Conservation (phyloP, 2,888 invertebrate genomes). For the Hartigia nigra region DNA sequence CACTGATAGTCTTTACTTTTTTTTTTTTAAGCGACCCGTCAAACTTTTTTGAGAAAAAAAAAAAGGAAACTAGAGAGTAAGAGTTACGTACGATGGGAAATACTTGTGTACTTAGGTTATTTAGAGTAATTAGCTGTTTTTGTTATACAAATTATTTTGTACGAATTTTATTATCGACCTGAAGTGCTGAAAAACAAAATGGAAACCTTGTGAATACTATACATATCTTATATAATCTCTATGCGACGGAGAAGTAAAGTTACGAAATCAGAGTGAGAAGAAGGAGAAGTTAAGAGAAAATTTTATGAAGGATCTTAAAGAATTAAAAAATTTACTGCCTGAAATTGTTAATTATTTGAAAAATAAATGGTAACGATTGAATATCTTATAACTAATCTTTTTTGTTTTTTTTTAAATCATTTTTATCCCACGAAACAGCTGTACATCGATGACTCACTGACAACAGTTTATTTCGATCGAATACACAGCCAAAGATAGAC, state of each 20-base stretch:
- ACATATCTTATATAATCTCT: conserved; percentile 53
- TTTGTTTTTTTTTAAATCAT: background rate
- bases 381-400: background rate
- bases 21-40: background rate
- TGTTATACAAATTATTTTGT: conserved; percentile 61
- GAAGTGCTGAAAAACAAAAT: conserved; percentile 22
- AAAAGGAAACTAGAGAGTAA: background rate
- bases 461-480: conserved; percentile 17
- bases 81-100: conserved; percentile 17
- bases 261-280: conserved; percentile 15
- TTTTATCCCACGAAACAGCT: conserved; percentile 8
- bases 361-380: conserved; percentile 45
- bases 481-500: conserved; percentile 25
- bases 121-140: conserved; percentile 49
- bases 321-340: conserved; percentile 40
- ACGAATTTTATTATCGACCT: conserved; percentile 56
- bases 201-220: conserved; percentile 59
- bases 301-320: conserved; percentile 22
- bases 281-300: conserved; percentile 18
- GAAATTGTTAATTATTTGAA: conserved; percentile 60
- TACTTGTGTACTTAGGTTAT: conserved; percentile 47
- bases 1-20: background rate
- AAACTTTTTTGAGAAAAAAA: background rate
- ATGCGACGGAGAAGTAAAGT: conserved; percentile 26
- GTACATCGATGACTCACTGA: conserved; percentile 17